A percentile compares a stretch with the other conserved stretches of the same genome.
phyloP scores from a whole-genome alignment of 2,888 invertebrate genomes.

The Pocota personata region DNA sequence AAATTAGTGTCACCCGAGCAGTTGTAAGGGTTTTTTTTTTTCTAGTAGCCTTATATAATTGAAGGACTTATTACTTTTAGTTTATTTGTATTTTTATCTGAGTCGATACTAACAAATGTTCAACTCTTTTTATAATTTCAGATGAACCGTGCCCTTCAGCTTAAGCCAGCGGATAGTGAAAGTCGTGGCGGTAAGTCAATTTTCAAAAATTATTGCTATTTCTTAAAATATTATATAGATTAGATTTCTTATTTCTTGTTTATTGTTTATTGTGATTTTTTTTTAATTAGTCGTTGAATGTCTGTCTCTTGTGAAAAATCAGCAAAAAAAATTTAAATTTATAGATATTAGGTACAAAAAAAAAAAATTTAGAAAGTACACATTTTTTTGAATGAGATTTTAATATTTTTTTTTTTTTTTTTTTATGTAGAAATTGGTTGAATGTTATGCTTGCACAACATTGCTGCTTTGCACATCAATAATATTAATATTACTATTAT shows the following conservation, averaged over 20 bases:
- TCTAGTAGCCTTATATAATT: neutral
- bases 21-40: slow-evolving; percentile 7
- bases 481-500: neutral
- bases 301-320: slow-evolving; percentile 31
- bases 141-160: slow-evolving; percentile 99
- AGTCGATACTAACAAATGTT: slow-evolving; percentile 19
- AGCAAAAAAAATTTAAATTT: slow-evolving; percentile 23
- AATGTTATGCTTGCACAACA: slow-evolving; percentile 70
- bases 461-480: slow-evolving; percentile 68
- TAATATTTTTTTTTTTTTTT: slow-evolving; percentile 2
- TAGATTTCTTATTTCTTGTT: slow-evolving; percentile 34
- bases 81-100: neutral
- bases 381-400: slow-evolving; percentile 41
- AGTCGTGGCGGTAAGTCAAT: slow-evolving; percentile 95
- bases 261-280: slow-evolving; percentile 10
- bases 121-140: slow-evolving; percentile 85
- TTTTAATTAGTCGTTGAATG: slow-evolving; percentile 52
- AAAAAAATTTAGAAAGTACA: neutral
- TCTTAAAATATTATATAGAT: neutral
- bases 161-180: slow-evolving; percentile 99
- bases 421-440: slow-evolving; percentile 62
- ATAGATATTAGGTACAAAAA: neutral
- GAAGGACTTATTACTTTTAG: neutral
- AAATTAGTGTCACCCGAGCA: slow-evolving; percentile 32
- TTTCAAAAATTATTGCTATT: slow-evolving; percentile 30